These are phyloP conservation scores for Melanotaenia boesemani DNA, from an alignment of 2,797 vertebrate genomes.

Conservation along the genomic window DNA sequence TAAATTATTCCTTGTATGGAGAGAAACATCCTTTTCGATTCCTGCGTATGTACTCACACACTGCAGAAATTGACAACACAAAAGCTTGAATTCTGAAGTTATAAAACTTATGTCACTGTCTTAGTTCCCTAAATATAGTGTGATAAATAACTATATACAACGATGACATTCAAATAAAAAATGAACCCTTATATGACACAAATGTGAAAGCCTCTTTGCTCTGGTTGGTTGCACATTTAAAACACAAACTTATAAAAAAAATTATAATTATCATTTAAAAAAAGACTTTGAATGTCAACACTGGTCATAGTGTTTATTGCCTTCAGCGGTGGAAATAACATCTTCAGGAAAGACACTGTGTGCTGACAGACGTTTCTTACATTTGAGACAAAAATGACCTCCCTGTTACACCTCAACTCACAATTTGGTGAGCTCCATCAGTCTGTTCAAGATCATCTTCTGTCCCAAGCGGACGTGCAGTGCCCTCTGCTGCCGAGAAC, in stretches of 20 bases:
- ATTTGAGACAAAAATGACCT: neutral
- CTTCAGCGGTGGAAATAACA: neutral
- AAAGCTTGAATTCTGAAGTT: too few species aligned
- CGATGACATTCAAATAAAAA: too few species aligned
- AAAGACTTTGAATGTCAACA: neutral
- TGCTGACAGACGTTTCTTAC: neutral
- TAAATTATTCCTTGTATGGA: too few species aligned
- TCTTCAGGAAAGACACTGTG: neutral
- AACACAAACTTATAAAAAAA: neutral
- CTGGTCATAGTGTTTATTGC: neutral
- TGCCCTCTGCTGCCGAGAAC: constrained; percentile 84
- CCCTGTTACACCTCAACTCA: constrained; percentile 8
- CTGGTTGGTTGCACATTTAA: neutral
- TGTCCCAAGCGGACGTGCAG: constrained; percentile 92
- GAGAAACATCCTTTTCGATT: too few species aligned
- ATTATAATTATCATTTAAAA: neutral
- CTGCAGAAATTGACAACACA: too few species aligned
- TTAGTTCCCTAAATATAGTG: too few species aligned
- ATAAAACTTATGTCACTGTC: too few species aligned
- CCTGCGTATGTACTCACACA: too few species aligned
- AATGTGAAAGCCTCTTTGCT: neutral
- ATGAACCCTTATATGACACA: neutral
- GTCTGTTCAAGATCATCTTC: constrained; percentile 87
- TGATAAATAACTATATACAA: too few species aligned
- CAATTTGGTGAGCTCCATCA: constrained; percentile 82